Base-by-base conservation (phyloP, 2,113 vertebrate species). In the Coturnix japonica region DNA sequence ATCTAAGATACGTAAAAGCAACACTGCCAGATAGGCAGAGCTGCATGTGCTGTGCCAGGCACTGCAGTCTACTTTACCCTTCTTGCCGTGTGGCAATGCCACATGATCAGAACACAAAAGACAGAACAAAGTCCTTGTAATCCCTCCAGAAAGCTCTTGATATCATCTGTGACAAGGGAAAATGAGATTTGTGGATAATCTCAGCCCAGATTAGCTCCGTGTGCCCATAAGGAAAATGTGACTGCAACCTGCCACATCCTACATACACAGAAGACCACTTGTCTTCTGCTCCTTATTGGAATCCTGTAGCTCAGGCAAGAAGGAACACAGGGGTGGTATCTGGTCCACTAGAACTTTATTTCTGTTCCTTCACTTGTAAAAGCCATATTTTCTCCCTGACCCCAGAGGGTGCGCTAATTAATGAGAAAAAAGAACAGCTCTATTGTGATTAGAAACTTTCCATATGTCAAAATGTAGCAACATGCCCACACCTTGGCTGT, bases 111-210 rank as follows among this genome's bases (percentile, higher is more conserved):
- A 30, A 71, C 75, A 63, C 9, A 64, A 39, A 37, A 90, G 63
- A 89, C 60, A 71, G 69, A 90, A 33, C 60, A 81, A 90, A 94
- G 73, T 46, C 76, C 90, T 78, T 77, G 57, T 72, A 92, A 93
- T 93, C 85, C 57, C 85, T 78, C 92, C 88, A 85, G 63, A 72
- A 79, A 16, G 30, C 54, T 88, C 90, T 69, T 78, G 39, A 41
- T 83, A 84, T n/a, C 1, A 2, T 82, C 81, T 39, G 44, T 72
- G 89, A 87, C 16, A 33, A 54, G 33, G 23, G 31, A 47, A 89
- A 92, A 93, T 53, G 35, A 92, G 87, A 94, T 94, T 82, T 92
- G 66, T 17, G 78, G 78, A 73, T 89, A 85, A 92, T 91, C 81
- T 90, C 77, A 69, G 71, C 59, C 93, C 74, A 84, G 60, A 7